Base-by-base conservation (phyloP, 2,888 invertebrate genomes). In the Nemotelus pantherinus region DNA sequence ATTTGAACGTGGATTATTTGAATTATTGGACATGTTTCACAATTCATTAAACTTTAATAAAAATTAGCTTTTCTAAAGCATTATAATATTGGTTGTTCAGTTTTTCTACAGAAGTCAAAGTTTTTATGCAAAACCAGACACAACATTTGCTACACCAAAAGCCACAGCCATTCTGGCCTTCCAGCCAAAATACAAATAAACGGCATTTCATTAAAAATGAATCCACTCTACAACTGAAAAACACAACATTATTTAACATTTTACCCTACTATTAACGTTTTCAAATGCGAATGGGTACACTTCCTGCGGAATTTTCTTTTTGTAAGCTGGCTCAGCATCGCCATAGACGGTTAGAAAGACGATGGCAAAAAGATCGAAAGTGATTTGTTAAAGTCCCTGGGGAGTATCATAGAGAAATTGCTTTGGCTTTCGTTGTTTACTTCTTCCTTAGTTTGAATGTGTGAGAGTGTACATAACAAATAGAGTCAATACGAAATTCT, bases 341-440 rank as follows among this genome's bases (percentile, higher is more conserved):
- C 25, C 25, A 25, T 25, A 25, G 25, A 25, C 25, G 25, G 25
- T 25, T 25, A 25, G 43, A n/a, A 39, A 5, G 7, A 60, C 60
- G 39, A 25, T 47, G n/a, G 74, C 63, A 60, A 70, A 55, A 74
- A 63, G 63, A 72, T 72, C 58, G 72, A 74, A 74, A 63, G 74
- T 63, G 74, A 74, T 74, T 74, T 74, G 74, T 47, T 63, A 48
- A 55, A 74, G 39, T 74, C 74, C 74, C 74, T 47, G 45, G 74
- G 48, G 74, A 74, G 74, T 63, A 41, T 48, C 39, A 48, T 25
- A 63, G 74, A 63, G 50, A 74, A 63, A 74, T 74, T 74, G 74
- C 74, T 48, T 63, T 74, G 74, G 74, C 48, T 74, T 74, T 74
- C 74, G 60, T 74, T 63, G 50, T 74, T 74, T 74, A 55, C 74